Percentiles rank a stretch among this genome's conserved stretches.
Conservation (phyloP, 2,113 vertebrate genomes). For the Pelobates fuscus region DNA sequence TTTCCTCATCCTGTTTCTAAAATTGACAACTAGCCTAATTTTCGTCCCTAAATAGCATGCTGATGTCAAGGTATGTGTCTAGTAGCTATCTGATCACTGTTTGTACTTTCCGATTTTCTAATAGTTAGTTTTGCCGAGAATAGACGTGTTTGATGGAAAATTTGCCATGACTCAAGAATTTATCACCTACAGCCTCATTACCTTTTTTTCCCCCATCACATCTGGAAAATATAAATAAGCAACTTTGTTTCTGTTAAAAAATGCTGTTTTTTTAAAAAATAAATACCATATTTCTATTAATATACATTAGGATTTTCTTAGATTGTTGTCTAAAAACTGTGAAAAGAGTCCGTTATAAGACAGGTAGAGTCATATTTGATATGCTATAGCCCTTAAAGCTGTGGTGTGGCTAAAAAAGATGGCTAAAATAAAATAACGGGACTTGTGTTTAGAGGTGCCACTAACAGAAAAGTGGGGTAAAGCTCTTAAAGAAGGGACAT, state of each 20-base stretch:
- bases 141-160: conserved; percentile 1
- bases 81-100: conserved; percentile 31
- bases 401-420: too few species aligned
- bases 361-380: too few species aligned
- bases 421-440: too few species aligned
- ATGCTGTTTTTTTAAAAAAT: too few species aligned
- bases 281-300: neutral
- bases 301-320: neutral
- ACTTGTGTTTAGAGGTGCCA: too few species aligned
- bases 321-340: neutral
- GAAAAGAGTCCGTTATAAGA: neutral
- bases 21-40: neutral
- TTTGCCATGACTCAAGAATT: conserved; percentile 28
- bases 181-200: conserved; percentile 10
- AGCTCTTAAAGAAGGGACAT: too few species aligned
- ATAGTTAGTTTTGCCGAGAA: conserved; percentile 16
- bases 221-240: conserved; percentile 11
- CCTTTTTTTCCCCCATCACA: conserved; percentile 3
- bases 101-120: conserved; percentile 3
- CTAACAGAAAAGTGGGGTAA: too few species aligned
- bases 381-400: too few species aligned
- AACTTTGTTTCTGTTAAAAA: neutral
- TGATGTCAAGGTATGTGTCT: conserved; percentile 29
- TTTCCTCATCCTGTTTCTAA: conserved; percentile 46
- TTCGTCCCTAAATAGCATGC: conserved; percentile 6